These are phyloP conservation scores for Neosilurus mollespiculum DNA, from an alignment of 2,797 vertebrate species.

Conservation along the genomic window DNA sequence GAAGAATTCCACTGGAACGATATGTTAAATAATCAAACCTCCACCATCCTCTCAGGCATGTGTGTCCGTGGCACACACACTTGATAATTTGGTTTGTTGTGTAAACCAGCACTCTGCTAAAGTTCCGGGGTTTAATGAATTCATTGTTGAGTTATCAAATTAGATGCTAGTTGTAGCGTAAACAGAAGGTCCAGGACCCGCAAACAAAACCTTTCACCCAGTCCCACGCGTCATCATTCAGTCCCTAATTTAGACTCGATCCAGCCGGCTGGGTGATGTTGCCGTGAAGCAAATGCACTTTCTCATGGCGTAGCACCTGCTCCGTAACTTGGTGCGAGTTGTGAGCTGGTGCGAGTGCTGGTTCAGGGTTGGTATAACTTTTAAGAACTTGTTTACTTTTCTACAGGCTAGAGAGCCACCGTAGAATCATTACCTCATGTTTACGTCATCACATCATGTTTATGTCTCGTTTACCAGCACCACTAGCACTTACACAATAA, in stretches of 20 bases:
- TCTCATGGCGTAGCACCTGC: not conserved
- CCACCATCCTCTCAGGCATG: conserved; percentile 12
- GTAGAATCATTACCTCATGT: too few relatives aligned
- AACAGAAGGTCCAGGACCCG: not conserved
- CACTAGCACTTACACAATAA: too few relatives aligned
- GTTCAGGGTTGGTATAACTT: too few relatives aligned
- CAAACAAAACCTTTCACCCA: conserved; percentile 9
- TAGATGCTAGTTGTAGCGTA: not conserved
- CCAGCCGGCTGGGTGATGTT: not conserved
- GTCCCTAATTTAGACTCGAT: not conserved
- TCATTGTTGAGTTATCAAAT: not conserved
- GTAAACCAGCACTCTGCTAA: not conserved
- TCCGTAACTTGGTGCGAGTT: too few relatives aligned
- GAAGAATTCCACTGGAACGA: conserved; percentile 17
- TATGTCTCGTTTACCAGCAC: too few relatives aligned
- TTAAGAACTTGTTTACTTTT: too few relatives aligned
- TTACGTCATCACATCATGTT: too few relatives aligned
- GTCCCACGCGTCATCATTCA: not conserved
- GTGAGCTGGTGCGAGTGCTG: too few relatives aligned
- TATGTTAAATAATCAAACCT: conserved; percentile 35
- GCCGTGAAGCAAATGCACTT: not conserved
- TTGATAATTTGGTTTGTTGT: not conserved
- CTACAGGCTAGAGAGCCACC: too few relatives aligned
- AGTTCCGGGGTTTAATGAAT: not conserved
- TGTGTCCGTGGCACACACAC: too few relatives aligned